Evolutionary conservation across 2,888 invertebrate species (phyloP), one percentile per base, ranked within the genome.

Genomic region (Andrena chrysosceles): DNA sequence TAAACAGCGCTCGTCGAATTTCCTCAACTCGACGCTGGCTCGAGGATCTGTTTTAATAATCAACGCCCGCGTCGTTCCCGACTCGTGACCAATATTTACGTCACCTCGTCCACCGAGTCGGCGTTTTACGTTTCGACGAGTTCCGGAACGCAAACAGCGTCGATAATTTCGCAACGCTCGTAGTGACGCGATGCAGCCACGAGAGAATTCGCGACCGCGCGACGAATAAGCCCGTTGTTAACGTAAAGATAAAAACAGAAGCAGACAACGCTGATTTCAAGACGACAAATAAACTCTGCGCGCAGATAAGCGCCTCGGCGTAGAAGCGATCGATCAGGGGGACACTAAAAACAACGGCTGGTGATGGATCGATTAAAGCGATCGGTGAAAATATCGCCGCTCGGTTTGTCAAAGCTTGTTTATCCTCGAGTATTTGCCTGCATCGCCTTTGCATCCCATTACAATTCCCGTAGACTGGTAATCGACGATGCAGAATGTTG

Each of bases 261-360:
- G 54, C 52, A 13, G 69, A 20, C 33, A 16, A 48, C 62, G 13
- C 16, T n/a, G 48, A 56, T 20, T 54, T 16, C 20, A n/a, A 59
- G 35, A 42, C 42, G 78, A 63, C 60, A 64, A 73, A 81, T 49
- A 64, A 26, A 13, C 10, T 49, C 42, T 3, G 42, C 10, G 5
- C 20, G 23, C 3, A 5, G 49, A 72, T 71, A 77, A 63, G 26
- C 7, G 59, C 20, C 56, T 7, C 59, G 16, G 10, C 4, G 31
- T 10, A n/a, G 26, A 26, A 20, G 7, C 66, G 56, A 72, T 77
- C 72, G 78, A 81, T 68, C 72, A 63, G 49, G 20, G 20, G 20
- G 8, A 7, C 52, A 26, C 64, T 64, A 48, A 64, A 60, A 79
- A 70, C 78, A 79, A 64, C 23, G n/a, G 13, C 23, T 2, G n/a